Base-by-base conservation (phyloP, 2,888 invertebrate genomes). In the Dioctria linearis region DNA sequence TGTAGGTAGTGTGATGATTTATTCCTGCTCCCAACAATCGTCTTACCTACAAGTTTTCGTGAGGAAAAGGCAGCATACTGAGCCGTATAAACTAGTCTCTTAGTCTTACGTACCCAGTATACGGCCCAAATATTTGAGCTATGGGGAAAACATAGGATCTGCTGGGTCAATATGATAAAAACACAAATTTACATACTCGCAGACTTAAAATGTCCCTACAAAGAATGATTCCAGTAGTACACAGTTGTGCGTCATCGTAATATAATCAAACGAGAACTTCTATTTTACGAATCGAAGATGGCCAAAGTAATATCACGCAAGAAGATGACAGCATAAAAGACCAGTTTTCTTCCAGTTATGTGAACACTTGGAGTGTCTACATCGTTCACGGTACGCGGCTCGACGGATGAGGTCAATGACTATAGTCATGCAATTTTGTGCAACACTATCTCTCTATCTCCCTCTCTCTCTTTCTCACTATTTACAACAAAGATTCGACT, bases 281-380 rank as follows among this genome's bases (percentile, higher is more conserved):
- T 11, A 8, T 11, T 2, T 61, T 39, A 3, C 37, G 25, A 61
- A 61, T 61, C 61, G 37, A 37, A 61, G 61, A 61, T 61, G 40
- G 25, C 61, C 61, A 61, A 61, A 5, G 6, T 6, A 61, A 61
- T 6, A 61, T 25, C 61, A 61, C 25, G 25, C 25, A 39, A 13
- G 37, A 37, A 13, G 25, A 37, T 5, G 6, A 57, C n/a, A 57
- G 57, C 5, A 25, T 39, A 61, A 25, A 43, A 43, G 66, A 66
- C 66, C 66, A 66, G 66, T 66, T 66, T 43, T 66, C 46, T 66
- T 66, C 66, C 66, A 66, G 66, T 66, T 66, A 66, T 66, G 46
- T 66, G 66, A 42, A 66, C 66, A 43, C 11, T 66, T 43, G 66
- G 43, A 43, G 9, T 66, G 66, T 66, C 66, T 66, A 66, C 66